A percentile compares a stretch with the other conserved stretches of the same genome.
Conservation (phyloP, 2,888 invertebrate genomes). For the Stramonita haemastoma region DNA sequence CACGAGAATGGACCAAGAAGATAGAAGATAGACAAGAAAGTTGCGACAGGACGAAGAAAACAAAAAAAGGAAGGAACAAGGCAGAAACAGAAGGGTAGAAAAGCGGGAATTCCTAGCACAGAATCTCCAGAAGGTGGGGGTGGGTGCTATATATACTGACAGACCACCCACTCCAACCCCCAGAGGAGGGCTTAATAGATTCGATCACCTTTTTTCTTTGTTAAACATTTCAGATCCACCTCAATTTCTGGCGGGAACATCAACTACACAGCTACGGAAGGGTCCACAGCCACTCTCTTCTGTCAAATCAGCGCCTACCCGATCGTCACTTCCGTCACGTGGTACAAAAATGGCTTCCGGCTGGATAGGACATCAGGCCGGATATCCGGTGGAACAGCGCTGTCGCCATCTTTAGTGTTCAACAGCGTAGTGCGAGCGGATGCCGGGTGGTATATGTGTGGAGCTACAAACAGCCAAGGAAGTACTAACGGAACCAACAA, state of each 20-base stretch:
- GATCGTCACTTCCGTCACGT: constrained; percentile 12
- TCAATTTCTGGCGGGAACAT: background rate
- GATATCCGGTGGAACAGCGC: background rate
- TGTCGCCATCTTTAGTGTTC: background rate
- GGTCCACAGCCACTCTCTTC: background rate
- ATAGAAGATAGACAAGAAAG: background rate
- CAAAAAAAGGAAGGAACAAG: background rate
- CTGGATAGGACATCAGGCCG: constrained; percentile 23
- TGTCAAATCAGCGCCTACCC: constrained; percentile 24
- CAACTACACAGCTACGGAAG: constrained; percentile 29
- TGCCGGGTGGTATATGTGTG: constrained; percentile 21
- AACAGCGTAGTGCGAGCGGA: background rate
- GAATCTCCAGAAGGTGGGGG: no score
- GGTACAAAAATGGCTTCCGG: constrained; percentile 35
- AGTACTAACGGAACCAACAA: background rate
- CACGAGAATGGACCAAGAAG: background rate
- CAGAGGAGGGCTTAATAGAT: no score
- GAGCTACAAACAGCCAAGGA: constrained; percentile 19
- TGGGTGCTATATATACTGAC: no score
- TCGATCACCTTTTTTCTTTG: background rate
- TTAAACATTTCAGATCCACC: background rate
- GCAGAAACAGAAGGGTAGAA: background rate
- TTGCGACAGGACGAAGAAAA: background rate
- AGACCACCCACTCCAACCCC: no score
- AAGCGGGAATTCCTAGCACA: no score